phyloP scores from a whole-genome alignment of 1,140 invertebrate genomes.

The Phthorimaea operculella region DNA sequence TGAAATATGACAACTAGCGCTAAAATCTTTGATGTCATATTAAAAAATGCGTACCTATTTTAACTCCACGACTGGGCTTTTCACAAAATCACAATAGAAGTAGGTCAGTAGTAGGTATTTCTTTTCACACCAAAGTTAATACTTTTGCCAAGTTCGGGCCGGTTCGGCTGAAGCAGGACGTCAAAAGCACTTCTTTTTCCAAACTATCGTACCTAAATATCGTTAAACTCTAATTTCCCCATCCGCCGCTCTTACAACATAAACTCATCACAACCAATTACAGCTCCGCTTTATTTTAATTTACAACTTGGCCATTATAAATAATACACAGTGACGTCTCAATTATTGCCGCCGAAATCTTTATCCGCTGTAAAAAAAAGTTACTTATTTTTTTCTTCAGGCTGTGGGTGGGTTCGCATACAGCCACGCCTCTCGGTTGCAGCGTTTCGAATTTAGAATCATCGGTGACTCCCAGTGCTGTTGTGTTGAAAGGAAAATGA shows the following conservation, averaged over 20 bases:
- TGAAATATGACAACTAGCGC: too few relatives aligned
- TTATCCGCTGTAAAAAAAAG: constrained; percentile 32
- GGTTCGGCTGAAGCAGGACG: too few relatives aligned
- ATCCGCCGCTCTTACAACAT: constrained; percentile 35
- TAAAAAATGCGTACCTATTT: too few relatives aligned
- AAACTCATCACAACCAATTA: constrained; percentile 60
- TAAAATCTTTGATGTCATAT: too few relatives aligned
- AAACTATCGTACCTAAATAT: not conserved
- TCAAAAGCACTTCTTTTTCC: too few relatives aligned
- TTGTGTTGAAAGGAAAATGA: not conserved
- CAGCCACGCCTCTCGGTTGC: constrained; percentile 42
- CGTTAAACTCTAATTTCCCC: constrained; percentile 34
- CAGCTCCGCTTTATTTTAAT: constrained; percentile 49
- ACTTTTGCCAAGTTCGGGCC: too few relatives aligned
- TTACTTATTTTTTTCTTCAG: constrained; percentile 23
- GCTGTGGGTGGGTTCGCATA: constrained; percentile 30
- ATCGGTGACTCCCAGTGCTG: not conserved
- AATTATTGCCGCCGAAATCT: constrained; percentile 53
- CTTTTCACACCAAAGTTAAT: too few relatives aligned
- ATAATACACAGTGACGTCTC: constrained; percentile 59
- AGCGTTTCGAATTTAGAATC: not conserved
- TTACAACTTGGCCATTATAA: constrained; percentile 42
- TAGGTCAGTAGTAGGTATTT: too few relatives aligned
- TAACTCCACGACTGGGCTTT: too few relatives aligned
- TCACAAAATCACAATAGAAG: too few relatives aligned